These are phyloP conservation scores for Machimus rusticus DNA, from an alignment of 2,888 invertebrate genomes.

Conservation along the genomic window DNA sequence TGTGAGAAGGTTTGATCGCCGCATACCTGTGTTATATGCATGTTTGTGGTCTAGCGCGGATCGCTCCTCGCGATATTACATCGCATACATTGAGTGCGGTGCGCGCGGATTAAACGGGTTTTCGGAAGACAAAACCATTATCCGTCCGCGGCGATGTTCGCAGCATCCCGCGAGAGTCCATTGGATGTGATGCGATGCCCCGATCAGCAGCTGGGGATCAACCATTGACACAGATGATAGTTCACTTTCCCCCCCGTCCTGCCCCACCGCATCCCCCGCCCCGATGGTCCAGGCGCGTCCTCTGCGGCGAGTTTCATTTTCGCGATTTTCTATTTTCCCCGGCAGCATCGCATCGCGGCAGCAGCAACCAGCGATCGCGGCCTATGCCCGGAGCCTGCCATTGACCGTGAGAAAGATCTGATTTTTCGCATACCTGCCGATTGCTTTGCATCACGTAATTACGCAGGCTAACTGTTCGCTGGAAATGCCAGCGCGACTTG, in stretches of 20 bases:
- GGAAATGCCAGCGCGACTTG: not conserved
- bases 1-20: not conserved
- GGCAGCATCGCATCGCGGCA: not conserved
- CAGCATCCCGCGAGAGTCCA: not conserved
- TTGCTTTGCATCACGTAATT: conserved; percentile 25
- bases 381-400: not conserved
- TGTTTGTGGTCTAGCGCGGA: not conserved
- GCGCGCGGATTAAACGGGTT: conserved; percentile 38
- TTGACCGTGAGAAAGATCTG: conserved; percentile 36
- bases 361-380: not conserved
- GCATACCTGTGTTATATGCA: not conserved
- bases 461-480: not conserved
- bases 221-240: conserved; percentile 42
- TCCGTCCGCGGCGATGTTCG: not conserved
- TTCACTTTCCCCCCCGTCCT: conserved; percentile 7
- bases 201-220: conserved; percentile 39
- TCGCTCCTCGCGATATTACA: not conserved
- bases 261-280: not conserved
- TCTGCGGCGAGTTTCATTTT: conserved; percentile 2
- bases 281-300: not conserved
- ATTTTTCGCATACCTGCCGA: conserved; percentile 11
- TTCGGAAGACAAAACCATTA: conserved; percentile 38
- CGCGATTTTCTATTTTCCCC: conserved; percentile 21
- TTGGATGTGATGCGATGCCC: not conserved
- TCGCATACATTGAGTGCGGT: not conserved